These are phyloP conservation scores for Physeter macrocephalus DNA, from an alignment of 2,113 vertebrate species.

Conservation along the genomic window DNA sequence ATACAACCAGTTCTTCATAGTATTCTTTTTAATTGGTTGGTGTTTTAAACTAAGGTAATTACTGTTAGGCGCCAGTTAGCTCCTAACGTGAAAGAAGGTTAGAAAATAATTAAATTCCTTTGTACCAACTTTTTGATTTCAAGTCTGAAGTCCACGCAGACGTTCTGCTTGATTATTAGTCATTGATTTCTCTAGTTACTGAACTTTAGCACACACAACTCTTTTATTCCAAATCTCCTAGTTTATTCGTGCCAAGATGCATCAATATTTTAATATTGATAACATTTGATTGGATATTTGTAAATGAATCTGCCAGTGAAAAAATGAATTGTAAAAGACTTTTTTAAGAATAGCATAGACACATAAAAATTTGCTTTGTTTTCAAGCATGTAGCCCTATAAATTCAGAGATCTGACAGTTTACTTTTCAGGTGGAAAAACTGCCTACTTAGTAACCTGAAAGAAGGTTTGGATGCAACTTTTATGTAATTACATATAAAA, in stretches of 20 bases:
- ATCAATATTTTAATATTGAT: constrained; percentile 22
- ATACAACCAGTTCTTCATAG: constrained; percentile 39
- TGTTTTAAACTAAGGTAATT: constrained; percentile 65
- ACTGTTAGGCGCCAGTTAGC: constrained; percentile 53
- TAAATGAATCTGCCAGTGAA: constrained; percentile 37
- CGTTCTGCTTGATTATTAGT: constrained; percentile 41
- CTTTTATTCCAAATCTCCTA: constrained; percentile 25
- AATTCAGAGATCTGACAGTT: background rate
- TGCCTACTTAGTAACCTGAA: constrained; percentile 12
- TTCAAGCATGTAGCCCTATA: background rate
- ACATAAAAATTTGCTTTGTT: constrained; percentile 1
- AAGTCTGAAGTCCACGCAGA: constrained; percentile 31
- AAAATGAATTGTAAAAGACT: constrained; percentile 35
- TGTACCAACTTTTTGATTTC: constrained; percentile 29
- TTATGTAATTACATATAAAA: constrained; percentile 20
- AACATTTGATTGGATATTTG: constrained; percentile 51
- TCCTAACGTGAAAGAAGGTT: constrained; percentile 49
- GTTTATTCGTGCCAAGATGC: constrained; percentile 38
- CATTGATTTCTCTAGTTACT: constrained; percentile 56
- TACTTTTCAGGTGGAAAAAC: background rate
- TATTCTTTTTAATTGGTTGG: constrained; percentile 69
- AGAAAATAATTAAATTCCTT: constrained; percentile 63
- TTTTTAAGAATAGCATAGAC: constrained; percentile 32
- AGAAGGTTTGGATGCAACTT: background rate
- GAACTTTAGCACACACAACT: background rate